Evolutionary conservation across 2,888 invertebrate genomes (phyloP).

Genomic region (Platerodrilus igneus): DNA sequence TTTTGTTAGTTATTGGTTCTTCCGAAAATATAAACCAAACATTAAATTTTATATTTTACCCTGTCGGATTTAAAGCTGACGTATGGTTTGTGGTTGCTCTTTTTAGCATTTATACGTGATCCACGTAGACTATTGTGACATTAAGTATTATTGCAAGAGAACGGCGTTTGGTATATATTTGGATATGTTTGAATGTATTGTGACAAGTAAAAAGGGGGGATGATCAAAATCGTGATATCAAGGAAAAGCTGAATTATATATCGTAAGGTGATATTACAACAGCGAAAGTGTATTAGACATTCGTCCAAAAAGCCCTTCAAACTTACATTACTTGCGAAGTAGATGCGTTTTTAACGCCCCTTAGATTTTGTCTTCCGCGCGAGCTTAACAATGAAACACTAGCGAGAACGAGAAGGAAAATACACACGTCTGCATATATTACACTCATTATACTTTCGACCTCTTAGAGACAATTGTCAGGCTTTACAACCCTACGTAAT

Average conservation of each 20-base stretch:
- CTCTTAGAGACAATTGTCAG: slow-evolving; percentile 44
- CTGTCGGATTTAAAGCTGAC: slow-evolving; percentile 40
- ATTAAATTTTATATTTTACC: slow-evolving; percentile 38
- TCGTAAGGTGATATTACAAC: neutral
- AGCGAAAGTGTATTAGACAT: neutral
- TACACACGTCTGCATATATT: slow-evolving; percentile 37
- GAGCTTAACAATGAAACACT: no score
- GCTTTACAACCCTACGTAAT: slow-evolving; percentile 38
- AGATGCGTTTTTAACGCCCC: no score
- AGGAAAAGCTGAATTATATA: slow-evolving; percentile 8
- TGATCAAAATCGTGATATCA: slow-evolving; percentile 22
- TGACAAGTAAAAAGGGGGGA: slow-evolving; percentile 19
- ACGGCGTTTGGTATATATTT: slow-evolving; percentile 27
- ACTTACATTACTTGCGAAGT: slow-evolving; percentile 21
- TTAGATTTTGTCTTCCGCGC: no score
- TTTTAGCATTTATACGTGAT: slow-evolving; percentile 38
- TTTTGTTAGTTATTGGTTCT: slow-evolving; percentile 24
- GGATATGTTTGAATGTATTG: slow-evolving; percentile 31
- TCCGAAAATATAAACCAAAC: neutral
- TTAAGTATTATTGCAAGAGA: slow-evolving; percentile 37
- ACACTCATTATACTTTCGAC: slow-evolving; percentile 40
- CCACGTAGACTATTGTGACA: slow-evolving; percentile 42
- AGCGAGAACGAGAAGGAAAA: no score
- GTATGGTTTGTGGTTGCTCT: slow-evolving; percentile 43
- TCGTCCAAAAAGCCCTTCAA: slow-evolving; percentile 22